These are phyloP conservation scores for Mactromeris polynyma DNA, from an alignment of 2,888 invertebrate genomes.

Conservation along the genomic window DNA sequence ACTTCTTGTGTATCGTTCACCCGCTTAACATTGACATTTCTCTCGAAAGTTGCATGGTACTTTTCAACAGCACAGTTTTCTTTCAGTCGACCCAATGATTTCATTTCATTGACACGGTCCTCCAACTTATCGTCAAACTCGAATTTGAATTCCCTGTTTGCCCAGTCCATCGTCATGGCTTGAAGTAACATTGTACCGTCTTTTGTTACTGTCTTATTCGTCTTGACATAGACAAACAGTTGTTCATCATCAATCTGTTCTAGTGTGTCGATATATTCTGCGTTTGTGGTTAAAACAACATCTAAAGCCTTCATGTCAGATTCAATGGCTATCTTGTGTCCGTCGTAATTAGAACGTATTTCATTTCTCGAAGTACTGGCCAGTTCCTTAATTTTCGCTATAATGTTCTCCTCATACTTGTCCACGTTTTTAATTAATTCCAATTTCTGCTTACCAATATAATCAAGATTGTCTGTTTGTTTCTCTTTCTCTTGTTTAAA, in stretches of 20 bases:
- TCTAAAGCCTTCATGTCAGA: conserved; percentile 3
- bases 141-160: conserved; percentile 13
- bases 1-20: neutral
- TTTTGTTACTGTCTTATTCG: conserved; percentile 18
- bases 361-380: too few species aligned
- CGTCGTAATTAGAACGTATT: conserved; percentile 23
- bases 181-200: neutral
- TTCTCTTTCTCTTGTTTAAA: too few species aligned
- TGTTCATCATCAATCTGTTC: neutral
- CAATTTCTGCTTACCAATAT: too few species aligned
- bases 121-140: neutral
- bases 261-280: neutral
- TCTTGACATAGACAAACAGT: conserved; percentile 5
- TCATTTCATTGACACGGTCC: neutral
- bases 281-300: neutral
- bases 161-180: neutral
- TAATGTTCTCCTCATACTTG: too few species aligned
- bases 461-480: too few species aligned
- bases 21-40: conserved; percentile 3
- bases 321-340: conserved; percentile 4
- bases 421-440: too few species aligned
- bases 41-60: neutral
- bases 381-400: too few species aligned
- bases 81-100: neutral
- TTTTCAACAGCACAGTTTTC: neutral